phyloP scores from a whole-genome alignment of 2,113 vertebrate species.

The Alouatta palliata region DNA sequence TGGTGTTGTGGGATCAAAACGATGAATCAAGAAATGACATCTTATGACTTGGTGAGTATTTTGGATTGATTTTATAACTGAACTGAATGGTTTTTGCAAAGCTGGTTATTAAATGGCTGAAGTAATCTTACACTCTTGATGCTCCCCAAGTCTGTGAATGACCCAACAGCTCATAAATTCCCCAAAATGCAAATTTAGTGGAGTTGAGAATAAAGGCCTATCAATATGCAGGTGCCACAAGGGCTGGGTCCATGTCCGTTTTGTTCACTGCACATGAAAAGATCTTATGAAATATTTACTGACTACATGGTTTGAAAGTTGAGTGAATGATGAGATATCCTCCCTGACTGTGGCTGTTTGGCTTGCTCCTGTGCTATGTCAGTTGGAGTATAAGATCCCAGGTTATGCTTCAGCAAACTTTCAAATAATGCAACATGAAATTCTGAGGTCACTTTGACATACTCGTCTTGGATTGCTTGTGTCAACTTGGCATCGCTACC shows the following conservation, averaged over 20 bases:
- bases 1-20: background rate
- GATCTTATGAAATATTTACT: background rate
- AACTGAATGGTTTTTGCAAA: background rate
- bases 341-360: background rate
- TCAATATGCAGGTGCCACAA: background rate
- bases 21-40: background rate
- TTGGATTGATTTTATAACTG: constrained; percentile 13
- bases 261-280: background rate
- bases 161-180: background rate
- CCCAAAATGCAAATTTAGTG: background rate
- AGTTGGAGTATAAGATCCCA: background rate
- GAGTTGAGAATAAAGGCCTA: background rate
- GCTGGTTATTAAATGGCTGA: background rate
- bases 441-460: background rate
- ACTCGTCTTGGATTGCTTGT: background rate
- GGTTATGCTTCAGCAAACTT: constrained; percentile 19
- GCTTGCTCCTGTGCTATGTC: background rate
- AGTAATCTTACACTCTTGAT: background rate
- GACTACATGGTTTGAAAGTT: background rate
- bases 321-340: background rate
- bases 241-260: background rate
- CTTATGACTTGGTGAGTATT: background rate
- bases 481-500: background rate
- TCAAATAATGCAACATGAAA: background rate
- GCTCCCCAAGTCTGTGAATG: background rate